Conservation (phyloP, 2,113 vertebrate species). For the Grallaria varia region DNA sequence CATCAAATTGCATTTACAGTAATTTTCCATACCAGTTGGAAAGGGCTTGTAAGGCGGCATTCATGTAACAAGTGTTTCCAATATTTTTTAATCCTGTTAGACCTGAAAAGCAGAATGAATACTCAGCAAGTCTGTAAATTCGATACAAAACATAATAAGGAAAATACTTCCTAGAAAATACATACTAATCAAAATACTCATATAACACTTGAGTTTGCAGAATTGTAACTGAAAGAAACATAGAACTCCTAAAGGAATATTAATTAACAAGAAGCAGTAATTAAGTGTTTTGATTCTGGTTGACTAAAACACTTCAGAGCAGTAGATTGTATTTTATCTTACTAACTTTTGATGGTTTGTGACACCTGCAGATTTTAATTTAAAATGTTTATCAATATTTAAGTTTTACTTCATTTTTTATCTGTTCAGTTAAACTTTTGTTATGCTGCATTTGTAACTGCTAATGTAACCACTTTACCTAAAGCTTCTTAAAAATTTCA, state of each 20-base stretch:
- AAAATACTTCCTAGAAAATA: neutral
- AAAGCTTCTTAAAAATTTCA: neutral
- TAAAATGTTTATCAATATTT: neutral
- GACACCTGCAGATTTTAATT: neutral
- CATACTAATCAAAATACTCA: neutral
- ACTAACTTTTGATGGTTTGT: neutral
- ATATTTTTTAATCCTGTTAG: slow-evolving; percentile 98
- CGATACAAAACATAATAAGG: neutral
- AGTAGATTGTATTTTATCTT: neutral
- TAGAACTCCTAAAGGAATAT: neutral
- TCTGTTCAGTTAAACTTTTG: neutral
- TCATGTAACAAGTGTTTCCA: slow-evolving; percentile 99
- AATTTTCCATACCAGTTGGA: slow-evolving; percentile 90
- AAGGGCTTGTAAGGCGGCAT: slow-evolving; percentile 95
- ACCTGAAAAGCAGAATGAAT: slow-evolving; percentile 74
- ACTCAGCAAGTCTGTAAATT: neutral
- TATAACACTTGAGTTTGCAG: neutral
- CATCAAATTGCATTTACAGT: neutral
- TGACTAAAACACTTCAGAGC: neutral
- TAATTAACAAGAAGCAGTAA: neutral
- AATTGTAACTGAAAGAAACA: neutral
- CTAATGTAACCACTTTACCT: neutral
- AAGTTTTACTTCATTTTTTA: neutral
- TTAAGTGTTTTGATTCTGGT: neutral
- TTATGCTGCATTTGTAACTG: neutral